Base-by-base conservation (phyloP, 2,888 invertebrate species). In the Meta bourneti region DNA sequence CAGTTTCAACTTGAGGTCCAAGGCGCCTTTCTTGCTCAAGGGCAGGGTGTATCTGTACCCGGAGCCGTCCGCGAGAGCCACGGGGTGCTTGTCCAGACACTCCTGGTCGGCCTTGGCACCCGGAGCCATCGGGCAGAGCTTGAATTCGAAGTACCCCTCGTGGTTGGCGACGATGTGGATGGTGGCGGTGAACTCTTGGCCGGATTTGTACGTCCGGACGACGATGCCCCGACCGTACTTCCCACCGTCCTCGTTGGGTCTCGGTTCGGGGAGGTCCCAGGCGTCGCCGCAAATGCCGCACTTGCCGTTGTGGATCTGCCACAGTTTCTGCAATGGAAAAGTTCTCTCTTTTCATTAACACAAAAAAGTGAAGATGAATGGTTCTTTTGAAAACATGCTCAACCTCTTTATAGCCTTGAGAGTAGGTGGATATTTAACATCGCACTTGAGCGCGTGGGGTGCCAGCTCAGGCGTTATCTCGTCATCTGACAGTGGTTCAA, bases 61-160 rank as follows among this genome's bases (percentile, higher is more conserved):
- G 84, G 96, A 95, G 0, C 97, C 97, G 19, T 97, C 97, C 0
- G 94, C 96, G 82, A 97, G 94, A 93, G 95, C 95, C 8, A 98
- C 95, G 0, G 97, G 94, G 94, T 97, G 95, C 94, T 96, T 96
- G 94, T 98, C 97, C 89, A 98, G 95, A 94, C 98, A 98, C 0
- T 96, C 93, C 79, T 93, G 95, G 4, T 94, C 94, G 0, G 94
- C 94, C 20, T 93, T 92, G 7, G 87, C 89, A 13, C 93, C 93
- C 48, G 94, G 91, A 52, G 94, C 93, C 0, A 94, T 93, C 1
- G 95, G 94, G 89, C 95, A 95, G 13, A 95, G 93, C 54, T 94
- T 93, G 93, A 95, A 95, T 90, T 95, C 95, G 78, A 95, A 94
- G 93, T 94, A 95, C 4, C 95, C 95, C 52, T 94, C 93, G 89